Percentiles rank a stretch among this genome's conserved stretches.
Conservation (phyloP, 2,888 invertebrate genomes). For the Magallana nippona region DNA sequence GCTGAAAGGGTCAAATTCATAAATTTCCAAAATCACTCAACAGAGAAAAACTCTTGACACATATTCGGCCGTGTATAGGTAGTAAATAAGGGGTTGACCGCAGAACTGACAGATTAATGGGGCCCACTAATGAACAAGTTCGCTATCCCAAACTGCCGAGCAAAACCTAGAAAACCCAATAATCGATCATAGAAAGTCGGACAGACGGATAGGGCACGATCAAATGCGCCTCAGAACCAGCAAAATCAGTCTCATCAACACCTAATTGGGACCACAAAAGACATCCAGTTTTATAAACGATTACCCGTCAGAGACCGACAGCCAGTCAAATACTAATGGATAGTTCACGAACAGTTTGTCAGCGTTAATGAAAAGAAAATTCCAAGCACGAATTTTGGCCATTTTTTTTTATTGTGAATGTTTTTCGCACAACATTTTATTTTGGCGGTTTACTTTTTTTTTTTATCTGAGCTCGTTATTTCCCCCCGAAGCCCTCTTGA, state of each 20-base stretch:
- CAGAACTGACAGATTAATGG: conserved; percentile 29
- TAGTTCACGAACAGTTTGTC: neutral
- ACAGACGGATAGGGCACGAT: neutral
- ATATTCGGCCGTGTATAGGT: conserved; percentile 19
- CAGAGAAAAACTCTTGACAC: conserved; percentile 33
- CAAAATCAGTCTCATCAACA: conserved; percentile 12
- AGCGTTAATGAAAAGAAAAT: neutral
- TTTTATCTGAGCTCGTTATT: neutral
- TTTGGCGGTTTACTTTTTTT: neutral
- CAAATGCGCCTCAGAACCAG: neutral
- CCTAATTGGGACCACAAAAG: conserved; percentile 23
- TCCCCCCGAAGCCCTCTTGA: neutral
- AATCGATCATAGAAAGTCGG: conserved; percentile 2
- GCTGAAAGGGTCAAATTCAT: conserved; percentile 35
- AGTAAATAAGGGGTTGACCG: conserved; percentile 30
- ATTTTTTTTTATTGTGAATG: no score
- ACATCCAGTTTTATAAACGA: conserved; percentile 6
- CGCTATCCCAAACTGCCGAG: conserved; percentile 16
- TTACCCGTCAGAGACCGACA: conserved; percentile 5
- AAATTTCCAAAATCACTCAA: conserved; percentile 33
- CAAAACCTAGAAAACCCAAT: neutral
- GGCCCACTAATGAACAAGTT: conserved; percentile 16
- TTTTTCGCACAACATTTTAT: no score
- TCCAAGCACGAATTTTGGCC: neutral
- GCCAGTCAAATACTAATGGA: neutral